phyloP scores from a whole-genome alignment of 2,888 invertebrate genomes.

The Protonemura montana region DNA sequence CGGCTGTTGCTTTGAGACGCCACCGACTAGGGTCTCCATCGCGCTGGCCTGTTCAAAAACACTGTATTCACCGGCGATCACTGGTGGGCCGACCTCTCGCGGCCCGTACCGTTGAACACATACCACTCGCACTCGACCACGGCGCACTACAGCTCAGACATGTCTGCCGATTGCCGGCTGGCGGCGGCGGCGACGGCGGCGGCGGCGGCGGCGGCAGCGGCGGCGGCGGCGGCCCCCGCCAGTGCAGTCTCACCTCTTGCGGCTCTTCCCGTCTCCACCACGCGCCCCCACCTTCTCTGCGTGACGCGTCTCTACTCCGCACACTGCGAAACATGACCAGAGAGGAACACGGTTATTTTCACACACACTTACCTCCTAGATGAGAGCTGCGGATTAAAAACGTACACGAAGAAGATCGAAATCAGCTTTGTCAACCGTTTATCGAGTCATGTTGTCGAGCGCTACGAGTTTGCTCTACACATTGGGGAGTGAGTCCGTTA shows the following conservation, averaged over 20 bases:
- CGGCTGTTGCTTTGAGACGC: constrained; percentile 57
- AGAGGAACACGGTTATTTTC: background rate
- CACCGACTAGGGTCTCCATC: constrained; percentile 58
- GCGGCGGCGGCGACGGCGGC: constrained; percentile 20
- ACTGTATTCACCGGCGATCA: constrained; percentile 28
- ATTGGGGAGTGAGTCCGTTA: constrained; percentile 8
- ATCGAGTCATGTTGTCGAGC: background rate
- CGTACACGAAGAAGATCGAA: no score
- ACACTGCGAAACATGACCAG: background rate
- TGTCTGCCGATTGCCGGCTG: constrained; percentile 17
- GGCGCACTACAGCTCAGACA: constrained; percentile 38
- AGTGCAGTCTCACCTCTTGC: background rate
- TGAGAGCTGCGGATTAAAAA: background rate
- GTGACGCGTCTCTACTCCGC: constrained; percentile 42
- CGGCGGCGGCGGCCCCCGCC: constrained; percentile 23
- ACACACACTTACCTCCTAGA: background rate
- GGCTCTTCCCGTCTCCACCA: constrained; percentile 51
- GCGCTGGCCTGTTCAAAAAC: constrained; percentile 46
- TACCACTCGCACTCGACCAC: constrained; percentile 35
- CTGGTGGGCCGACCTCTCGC: constrained; percentile 38
- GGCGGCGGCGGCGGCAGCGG: constrained; percentile 17
- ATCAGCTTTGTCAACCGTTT: background rate
- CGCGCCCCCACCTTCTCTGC: constrained; percentile 50
- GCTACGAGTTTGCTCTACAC: background rate
- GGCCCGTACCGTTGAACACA: constrained; percentile 38